Conservation (phyloP, 2,113 vertebrate species). For the Rhabdornis inornatus region DNA sequence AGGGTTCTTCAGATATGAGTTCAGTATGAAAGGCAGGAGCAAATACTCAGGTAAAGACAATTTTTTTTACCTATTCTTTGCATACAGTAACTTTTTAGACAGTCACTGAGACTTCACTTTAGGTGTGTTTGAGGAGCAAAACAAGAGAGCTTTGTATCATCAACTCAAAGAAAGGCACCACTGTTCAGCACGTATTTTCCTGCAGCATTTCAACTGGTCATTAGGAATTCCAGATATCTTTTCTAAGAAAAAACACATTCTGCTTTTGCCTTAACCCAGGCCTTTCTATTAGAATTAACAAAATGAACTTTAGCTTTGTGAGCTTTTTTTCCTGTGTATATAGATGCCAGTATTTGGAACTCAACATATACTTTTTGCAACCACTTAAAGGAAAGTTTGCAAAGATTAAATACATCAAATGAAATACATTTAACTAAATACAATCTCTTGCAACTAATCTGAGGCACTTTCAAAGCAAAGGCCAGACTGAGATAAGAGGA, state of each 20-base stretch:
- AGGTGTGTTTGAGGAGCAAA: not conserved
- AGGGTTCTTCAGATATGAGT: not conserved
- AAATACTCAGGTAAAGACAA: not conserved
- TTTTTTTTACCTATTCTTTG: not conserved
- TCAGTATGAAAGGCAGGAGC: not conserved
- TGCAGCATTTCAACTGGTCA: not conserved
- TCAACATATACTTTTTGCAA: not conserved
- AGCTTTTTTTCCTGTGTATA: not conserved
- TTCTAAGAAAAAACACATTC: not conserved
- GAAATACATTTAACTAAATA: not conserved
- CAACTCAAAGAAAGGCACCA: not conserved
- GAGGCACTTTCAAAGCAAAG: not conserved
- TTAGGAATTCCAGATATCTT: not conserved
- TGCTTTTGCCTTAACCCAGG: not conserved
- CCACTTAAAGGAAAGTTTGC: not conserved
- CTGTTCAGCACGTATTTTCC: not conserved
- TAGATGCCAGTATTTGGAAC: not conserved
- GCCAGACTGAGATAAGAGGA: not conserved
- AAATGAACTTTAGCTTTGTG: not conserved
- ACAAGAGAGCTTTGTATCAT: not conserved
- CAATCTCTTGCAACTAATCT: not conserved
- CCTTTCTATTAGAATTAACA: not conserved
- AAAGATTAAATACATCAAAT: not conserved
- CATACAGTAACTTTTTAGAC: not conserved
- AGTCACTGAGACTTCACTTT: not conserved